Percentiles rank a stretch among this genome's conserved stretches.
Conservation (phyloP, 2,888 invertebrate genomes). For the Polymixis lichenea region DNA sequence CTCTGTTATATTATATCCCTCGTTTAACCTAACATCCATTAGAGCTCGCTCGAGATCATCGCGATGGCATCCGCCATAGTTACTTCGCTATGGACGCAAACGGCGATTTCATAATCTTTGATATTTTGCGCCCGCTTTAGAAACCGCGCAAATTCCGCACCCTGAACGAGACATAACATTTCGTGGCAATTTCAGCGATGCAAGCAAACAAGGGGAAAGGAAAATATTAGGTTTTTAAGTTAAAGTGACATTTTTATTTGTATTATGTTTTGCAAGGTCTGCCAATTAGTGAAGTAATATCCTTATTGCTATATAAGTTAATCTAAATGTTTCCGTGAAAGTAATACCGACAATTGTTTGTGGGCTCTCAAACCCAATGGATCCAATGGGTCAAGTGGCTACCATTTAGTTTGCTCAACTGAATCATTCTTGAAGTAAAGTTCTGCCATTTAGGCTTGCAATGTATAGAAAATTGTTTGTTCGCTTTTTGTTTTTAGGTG, state of each 20-base stretch:
- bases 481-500: too few species aligned
- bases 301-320: neutral
- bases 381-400: neutral
- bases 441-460: too few species aligned
- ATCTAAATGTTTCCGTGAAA: neutral
- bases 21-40: neutral
- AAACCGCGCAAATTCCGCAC: neutral
- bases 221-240: conserved; percentile 21
- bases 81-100: neutral
- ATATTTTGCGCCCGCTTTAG: too few species aligned
- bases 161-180: neutral
- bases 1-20: too few species aligned
- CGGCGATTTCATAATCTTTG: neutral
- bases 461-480: too few species aligned
- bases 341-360: neutral
- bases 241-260: conserved; percentile 32
- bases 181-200: conserved; percentile 18
- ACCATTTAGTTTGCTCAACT: neutral
- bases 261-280: conserved; percentile 4
- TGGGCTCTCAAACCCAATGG: too few species aligned
- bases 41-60: neutral
- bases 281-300: conserved; percentile 10
- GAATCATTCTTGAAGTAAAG: neutral
- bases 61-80: neutral
- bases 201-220: conserved; percentile 18